These are phyloP conservation scores for Latrodectus elegans DNA, from an alignment of 2,888 invertebrate genomes.

Conservation along the genomic window DNA sequence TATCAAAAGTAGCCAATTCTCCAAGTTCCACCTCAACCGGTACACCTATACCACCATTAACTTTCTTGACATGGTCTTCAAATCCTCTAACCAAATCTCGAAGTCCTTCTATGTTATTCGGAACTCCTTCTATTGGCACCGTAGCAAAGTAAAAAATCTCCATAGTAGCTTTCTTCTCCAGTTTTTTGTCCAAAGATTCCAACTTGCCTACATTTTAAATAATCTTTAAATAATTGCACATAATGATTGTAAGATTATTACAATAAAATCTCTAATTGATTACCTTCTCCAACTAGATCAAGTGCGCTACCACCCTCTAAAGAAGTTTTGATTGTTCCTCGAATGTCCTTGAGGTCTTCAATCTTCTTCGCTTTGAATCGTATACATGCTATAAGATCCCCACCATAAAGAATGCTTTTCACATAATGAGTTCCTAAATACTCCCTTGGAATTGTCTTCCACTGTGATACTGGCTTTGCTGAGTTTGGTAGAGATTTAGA, in stretches of 20 bases:
- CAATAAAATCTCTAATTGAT: too few species aligned
- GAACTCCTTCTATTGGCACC: constrained; percentile 56
- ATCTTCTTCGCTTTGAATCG: constrained; percentile 44
- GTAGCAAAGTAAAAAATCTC: constrained; percentile 63
- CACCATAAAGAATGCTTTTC: constrained; percentile 55
- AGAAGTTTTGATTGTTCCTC: constrained; percentile 28
- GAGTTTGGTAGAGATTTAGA: constrained; percentile 22
- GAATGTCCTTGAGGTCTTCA: constrained; percentile 44
- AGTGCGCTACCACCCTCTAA: constrained; percentile 26
- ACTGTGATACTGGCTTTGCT: constrained; percentile 16
- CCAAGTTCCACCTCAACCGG: constrained; percentile 58
- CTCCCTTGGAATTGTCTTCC: not conserved
- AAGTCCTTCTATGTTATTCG: constrained; percentile 51
- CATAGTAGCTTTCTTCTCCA: constrained; percentile 41
- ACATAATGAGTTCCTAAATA: constrained; percentile 55
- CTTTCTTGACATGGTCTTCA: constrained; percentile 47
- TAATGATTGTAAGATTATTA: too few species aligned
- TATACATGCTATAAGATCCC: constrained; percentile 57
- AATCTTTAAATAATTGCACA: too few species aligned
- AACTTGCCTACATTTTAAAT: constrained; percentile 22
- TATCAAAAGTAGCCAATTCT: constrained; percentile 32
- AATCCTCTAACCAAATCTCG: constrained; percentile 42
- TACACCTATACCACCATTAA: constrained; percentile 46
- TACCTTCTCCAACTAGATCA: constrained; percentile 54
- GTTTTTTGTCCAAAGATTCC: constrained; percentile 40